phyloP scores from a whole-genome alignment of 1,140 invertebrate genomes.

The Drosophila cardini region DNA sequence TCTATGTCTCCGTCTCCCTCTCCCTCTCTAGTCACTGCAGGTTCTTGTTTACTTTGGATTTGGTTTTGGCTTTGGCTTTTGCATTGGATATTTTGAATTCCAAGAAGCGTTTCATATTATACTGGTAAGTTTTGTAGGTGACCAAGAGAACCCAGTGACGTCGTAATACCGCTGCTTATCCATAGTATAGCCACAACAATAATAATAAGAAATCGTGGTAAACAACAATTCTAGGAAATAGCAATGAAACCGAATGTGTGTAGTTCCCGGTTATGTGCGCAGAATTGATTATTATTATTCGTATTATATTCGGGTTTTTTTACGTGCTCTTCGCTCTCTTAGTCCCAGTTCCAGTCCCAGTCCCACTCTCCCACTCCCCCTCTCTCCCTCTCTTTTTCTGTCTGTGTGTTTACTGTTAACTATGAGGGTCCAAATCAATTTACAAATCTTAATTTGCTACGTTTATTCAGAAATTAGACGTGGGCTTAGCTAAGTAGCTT shows the following conservation, averaged over 20 bases:
- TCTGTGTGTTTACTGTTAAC: conserved; percentile 6
- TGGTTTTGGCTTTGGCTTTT: conserved; percentile 5
- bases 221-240: conserved; percentile 70
- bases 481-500: not conserved
- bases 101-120: conserved; percentile 50
- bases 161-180: conserved; percentile 30
- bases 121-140: conserved; percentile 28
- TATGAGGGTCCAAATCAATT: not conserved
- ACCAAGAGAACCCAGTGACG: conserved; percentile 43
- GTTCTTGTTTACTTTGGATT: conserved; percentile 50
- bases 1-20: not conserved
- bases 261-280: conserved; percentile 70
- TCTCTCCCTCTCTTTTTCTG: not conserved
- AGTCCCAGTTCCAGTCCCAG: not conserved
- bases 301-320: conserved; percentile 18
- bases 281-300: conserved; percentile 53
- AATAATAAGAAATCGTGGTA: conserved; percentile 37
- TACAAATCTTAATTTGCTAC: not conserved
- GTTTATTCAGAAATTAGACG: not conserved
- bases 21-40: conserved; percentile 36
- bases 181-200: conserved; percentile 4
- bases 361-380: not conserved
- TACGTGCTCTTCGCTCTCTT: not conserved
- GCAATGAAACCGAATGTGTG: conserved; percentile 63
- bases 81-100: conserved; percentile 44